Percentiles rank a stretch among this genome's conserved stretches.
Evolutionary conservation across 2,113 vertebrate genomes (phyloP).

Genomic region (Platichthys flesus): DNA sequence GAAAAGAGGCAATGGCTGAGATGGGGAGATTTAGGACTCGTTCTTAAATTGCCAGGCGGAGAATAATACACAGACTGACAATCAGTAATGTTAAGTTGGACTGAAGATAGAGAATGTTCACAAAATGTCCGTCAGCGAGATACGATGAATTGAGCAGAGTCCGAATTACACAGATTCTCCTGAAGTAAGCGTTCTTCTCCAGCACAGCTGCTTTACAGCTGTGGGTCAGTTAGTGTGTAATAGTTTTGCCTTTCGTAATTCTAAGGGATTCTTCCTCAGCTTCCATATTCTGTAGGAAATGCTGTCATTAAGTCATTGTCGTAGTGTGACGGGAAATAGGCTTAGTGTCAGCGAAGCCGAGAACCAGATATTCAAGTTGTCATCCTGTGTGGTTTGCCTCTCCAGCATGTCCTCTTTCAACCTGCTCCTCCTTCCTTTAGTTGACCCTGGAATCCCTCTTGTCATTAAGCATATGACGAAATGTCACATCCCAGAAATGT

Average conservation of each 20-base stretch:
- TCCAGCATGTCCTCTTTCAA: background rate
- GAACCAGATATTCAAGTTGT: slow-evolving; percentile 41
- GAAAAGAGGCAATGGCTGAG: background rate
- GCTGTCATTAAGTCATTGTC: background rate
- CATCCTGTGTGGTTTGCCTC: background rate
- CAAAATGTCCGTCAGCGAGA: slow-evolving; percentile 1
- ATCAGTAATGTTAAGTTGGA: slow-evolving; percentile 18
- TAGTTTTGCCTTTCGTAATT: slow-evolving; percentile 4
- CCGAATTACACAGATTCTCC: background rate
- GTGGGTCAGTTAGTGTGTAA: slow-evolving; percentile 4
- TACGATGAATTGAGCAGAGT: background rate
- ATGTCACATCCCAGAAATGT: slow-evolving; percentile 5
- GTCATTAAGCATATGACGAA: background rate
- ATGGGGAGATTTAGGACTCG: slow-evolving; percentile 13
- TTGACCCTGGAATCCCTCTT: background rate
- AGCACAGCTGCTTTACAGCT: slow-evolving; percentile 45
- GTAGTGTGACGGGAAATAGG: slow-evolving; percentile 10
- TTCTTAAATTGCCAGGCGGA: slow-evolving; percentile 12
- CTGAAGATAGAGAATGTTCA: slow-evolving; percentile 16
- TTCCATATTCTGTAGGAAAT: background rate
- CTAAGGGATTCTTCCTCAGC: background rate
- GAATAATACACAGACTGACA: slow-evolving; percentile 4
- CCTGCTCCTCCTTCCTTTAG: background rate
- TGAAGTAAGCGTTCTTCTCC: background rate
- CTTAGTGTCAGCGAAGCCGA: background rate